Percentiles rank a stretch among this genome's conserved stretches.
phyloP scores from a whole-genome alignment of 2,113 vertebrate species.

The Leucopsar rothschildi region DNA sequence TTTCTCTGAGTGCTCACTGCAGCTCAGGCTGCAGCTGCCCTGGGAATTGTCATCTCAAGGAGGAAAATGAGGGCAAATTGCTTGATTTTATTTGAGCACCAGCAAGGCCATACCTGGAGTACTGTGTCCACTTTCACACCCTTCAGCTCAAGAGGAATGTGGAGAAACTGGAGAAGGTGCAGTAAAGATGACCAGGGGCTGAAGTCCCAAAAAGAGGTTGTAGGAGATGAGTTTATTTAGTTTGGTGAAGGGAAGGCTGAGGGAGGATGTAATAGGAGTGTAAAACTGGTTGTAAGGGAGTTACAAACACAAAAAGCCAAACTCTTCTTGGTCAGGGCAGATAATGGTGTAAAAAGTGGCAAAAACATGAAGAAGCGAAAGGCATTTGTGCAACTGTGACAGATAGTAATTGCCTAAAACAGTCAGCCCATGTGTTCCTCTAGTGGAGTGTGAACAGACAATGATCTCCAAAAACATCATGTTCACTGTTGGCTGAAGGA shows the following conservation, averaged over 20 bases:
- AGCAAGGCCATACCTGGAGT: neutral
- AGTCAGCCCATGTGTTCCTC: neutral
- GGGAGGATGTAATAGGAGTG: neutral
- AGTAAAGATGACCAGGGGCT: neutral
- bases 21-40: neutral
- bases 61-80: neutral
- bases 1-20: neutral
- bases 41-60: neutral
- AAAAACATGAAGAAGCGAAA: neutral
- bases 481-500: neutral
- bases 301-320: neutral
- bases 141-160: neutral
- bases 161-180: neutral
- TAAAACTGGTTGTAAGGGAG: neutral
- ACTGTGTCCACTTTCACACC: neutral
- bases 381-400: neutral
- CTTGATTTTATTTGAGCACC: neutral
- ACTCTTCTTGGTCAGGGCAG: neutral
- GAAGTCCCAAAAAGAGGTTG: neutral
- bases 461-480: neutral
- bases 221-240: neutral
- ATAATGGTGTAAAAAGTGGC: neutral
- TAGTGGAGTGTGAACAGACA: neutral
- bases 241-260: neutral
- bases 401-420: neutral